Conservation (phyloP, 2,888 invertebrate genomes). For the Agriotes lineatus region DNA sequence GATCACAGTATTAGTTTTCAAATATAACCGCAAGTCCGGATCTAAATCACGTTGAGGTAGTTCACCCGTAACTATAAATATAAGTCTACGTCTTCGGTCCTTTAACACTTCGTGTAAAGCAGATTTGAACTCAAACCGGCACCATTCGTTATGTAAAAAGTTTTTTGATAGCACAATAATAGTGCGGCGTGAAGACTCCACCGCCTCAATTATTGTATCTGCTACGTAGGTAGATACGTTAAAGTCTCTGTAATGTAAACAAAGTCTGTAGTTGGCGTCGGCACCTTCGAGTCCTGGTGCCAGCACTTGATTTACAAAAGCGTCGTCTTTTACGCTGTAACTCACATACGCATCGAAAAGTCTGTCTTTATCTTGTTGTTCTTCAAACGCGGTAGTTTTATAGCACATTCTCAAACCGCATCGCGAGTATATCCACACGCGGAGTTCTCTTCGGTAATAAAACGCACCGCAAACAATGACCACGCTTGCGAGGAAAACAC, state of each 20-base stretch:
- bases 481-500: constrained; percentile 82
- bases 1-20: constrained; percentile 92
- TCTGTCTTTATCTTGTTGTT: constrained; percentile 85
- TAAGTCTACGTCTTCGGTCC: constrained; percentile 86
- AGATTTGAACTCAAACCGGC: constrained; percentile 93
- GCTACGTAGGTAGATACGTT: constrained; percentile 90
- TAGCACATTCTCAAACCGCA: constrained; percentile 90
- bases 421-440: constrained; percentile 88
- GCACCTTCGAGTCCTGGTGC: constrained; percentile 88
- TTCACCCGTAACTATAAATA: constrained; percentile 92
- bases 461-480: constrained; percentile 83
- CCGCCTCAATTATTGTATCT: constrained; percentile 93
- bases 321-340: constrained; percentile 93
- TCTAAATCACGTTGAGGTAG: constrained; percentile 90
- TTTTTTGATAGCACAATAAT: constrained; percentile 92
- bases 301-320: constrained; percentile 89
- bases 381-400: constrained; percentile 83
- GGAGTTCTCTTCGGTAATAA: constrained; percentile 84
- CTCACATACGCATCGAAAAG: constrained; percentile 96
- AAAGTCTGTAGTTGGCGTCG: constrained; percentile 86
- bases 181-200: constrained; percentile 90
- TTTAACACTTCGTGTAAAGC: constrained; percentile 92
- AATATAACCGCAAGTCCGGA: constrained; percentile 88
- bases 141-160: constrained; percentile 96
- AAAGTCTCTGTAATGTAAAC: constrained; percentile 92